These are phyloP conservation scores for Rhorus exstirpatorius DNA, from an alignment of 2,888 invertebrate species.

Conservation along the genomic window DNA sequence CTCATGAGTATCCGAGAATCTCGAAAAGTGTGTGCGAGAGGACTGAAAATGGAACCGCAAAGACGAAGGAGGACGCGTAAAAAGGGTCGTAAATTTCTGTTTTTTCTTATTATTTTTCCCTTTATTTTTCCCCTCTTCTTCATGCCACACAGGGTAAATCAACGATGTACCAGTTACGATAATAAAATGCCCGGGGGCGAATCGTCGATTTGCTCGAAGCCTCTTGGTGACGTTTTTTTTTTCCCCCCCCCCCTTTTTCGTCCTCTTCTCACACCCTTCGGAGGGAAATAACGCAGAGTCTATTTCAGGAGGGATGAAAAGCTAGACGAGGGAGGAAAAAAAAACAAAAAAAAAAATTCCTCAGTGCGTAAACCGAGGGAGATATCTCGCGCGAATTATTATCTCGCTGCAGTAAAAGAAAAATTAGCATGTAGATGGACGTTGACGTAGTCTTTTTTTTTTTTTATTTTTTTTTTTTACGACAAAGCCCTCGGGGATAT, in stretches of 20 bases:
- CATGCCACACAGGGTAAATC: constrained; percentile 17
- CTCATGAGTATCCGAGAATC: background rate
- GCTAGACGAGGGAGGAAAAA: constrained; percentile 11
- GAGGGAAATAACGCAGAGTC: background rate
- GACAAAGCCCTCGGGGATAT: constrained; percentile 21
- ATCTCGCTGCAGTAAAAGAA: constrained; percentile 21
- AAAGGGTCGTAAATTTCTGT: constrained; percentile 10
- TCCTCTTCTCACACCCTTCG: constrained; percentile 4
- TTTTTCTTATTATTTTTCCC: constrained; percentile 1
- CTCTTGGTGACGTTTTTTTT: constrained; percentile 25
- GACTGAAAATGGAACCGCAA: constrained; percentile 5
- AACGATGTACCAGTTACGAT: constrained; percentile 42
- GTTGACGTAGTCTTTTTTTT: constrained; percentile 7
- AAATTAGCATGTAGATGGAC: constrained; percentile 58
- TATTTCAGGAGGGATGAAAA: constrained; percentile 5
- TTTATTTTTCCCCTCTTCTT: constrained; percentile 22
- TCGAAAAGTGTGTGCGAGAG: background rate
- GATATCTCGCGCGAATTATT: constrained; percentile 28
- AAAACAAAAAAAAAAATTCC: background rate
- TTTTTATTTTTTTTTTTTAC: constrained; percentile 33
- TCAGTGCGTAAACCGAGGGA: background rate
- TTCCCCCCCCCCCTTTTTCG: constrained; percentile 14
- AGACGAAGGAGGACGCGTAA: constrained; percentile 41
- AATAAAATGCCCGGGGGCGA: constrained; percentile 30
- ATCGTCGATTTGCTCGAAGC: constrained; percentile 47